Conservation (phyloP, 2,888 invertebrate species). For the Malthinus flaveolus region DNA sequence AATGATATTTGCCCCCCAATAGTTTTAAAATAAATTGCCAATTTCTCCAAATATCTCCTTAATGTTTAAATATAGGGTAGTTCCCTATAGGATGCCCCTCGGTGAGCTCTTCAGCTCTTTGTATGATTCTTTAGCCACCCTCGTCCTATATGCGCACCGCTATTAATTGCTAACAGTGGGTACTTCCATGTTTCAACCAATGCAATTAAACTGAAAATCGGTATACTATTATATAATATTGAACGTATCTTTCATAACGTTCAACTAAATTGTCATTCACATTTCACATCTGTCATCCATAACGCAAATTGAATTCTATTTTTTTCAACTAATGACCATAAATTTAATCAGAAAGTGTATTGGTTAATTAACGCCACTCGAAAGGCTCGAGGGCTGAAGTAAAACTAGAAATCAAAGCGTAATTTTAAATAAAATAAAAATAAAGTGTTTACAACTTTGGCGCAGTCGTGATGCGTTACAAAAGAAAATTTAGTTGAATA, state of each 20-base stretch:
- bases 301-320: no score
- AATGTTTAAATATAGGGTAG: slow-evolving; percentile 14
- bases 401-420: no score
- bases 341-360: no score
- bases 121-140: slow-evolving; percentile 15
- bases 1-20: slow-evolving; percentile 2
- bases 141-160: slow-evolving; percentile 9
- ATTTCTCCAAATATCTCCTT: slow-evolving; percentile 13
- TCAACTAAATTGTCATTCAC: neutral
- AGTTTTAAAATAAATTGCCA: neutral
- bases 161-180: slow-evolving; percentile 15
- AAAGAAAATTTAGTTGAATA: no score
- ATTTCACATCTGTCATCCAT: neutral
- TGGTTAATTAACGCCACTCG: no score
- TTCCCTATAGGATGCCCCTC: slow-evolving; percentile 17
- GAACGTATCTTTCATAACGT: neutral
- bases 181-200: slow-evolving; percentile 15
- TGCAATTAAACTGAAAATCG: slow-evolving; percentile 13
- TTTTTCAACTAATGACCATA: no score
- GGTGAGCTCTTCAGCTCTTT: slow-evolving; percentile 14
- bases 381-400: no score
- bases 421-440: neutral
- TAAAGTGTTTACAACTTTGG: neutral
- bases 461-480: no score
- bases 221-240: neutral